Base-by-base conservation (phyloP, 2,113 vertebrate genomes). In the Ctenomys sociabilis region DNA sequence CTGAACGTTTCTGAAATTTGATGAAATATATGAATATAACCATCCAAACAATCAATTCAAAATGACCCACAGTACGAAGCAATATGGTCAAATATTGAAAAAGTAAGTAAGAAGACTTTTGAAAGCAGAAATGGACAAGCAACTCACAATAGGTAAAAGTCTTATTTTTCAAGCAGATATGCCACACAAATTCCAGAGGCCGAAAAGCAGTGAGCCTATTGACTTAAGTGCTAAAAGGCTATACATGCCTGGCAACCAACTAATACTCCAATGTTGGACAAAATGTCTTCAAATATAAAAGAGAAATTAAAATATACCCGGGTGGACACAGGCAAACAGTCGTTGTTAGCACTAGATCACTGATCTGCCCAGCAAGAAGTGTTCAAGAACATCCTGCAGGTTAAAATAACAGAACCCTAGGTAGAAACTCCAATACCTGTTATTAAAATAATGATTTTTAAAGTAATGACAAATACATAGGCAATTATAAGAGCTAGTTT, bases 361-460 rank as follows among this genome's bases (percentile, higher is more conserved):
- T 21, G 28, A 80, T 14, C 13, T 37, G 11, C 7, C 32, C 22
- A 61, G 52, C 26, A 54, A 54, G 57, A 54, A 81, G 54, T 54
- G 35, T 26, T 68, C 49, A 37, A 94, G 14, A 3, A 16, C 32
- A 26, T 57, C 16, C 12, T 30, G 0, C 1, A 68, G 4, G 1
- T 52, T 63, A 63, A 73, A 77, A 40, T 12, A 7, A 14, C 13
- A 80, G 28, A 7, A 52, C 10, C 1, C 10, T 24, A 78, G 30
- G 14, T 11, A 52, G 0, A 40, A 43, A n/a, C 17, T n/a, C 11
- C 1, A n/a, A 40, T 21, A 1, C 3, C 26, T 43, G 59, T n/a
- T n/a, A 83, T 13, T 30, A 17, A 80, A 35, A 43, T 21, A 66
- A n/a, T 54, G 19, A 70, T 72, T 81, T 95, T 17, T n/a, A n/a